Base-by-base conservation (phyloP, 2,113 vertebrate species). In the Neodontobutis hainanensis region DNA sequence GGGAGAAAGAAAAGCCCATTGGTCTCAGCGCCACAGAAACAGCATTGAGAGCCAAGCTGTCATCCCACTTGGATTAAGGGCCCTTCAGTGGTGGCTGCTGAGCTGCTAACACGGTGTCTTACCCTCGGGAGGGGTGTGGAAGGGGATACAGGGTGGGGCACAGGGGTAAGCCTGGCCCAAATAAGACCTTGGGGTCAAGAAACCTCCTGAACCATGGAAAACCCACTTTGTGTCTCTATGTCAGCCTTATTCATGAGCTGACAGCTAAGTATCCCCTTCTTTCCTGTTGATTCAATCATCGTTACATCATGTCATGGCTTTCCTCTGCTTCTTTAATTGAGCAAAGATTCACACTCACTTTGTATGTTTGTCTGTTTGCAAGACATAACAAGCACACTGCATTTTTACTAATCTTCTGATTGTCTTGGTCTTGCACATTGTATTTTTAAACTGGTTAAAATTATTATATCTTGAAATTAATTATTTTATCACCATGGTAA, bases 51-150 rank as follows among this genome's bases (percentile, higher is more conserved):
- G 86, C 86, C 89, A 87, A 90, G 83, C 86, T 91, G 85, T 89
- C 87, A 89, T 88, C 78, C 82, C 80, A 74, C 72, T 83, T 84
- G 89, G 90, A 93, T 93, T 92, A 92, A 90, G 86, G 77, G 63
- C 81, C 82, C 89, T 90, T 90, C 81, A 82, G 66, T 85, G 71
- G 77, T 78, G 77, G 77, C 80, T 83, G 78, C 74, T 64, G 81
- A 73, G 64, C 78, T 59, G 75, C 84, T 75, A 83, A 89, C 80
- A 87, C 69, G 77, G 70, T 85, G 73, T 70, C 75, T 85, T 81
- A 84, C 77, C 84, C 77, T 73, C 27, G 45, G 66, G n/a, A 16
- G 8, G 69, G 71, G 58, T 78, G 75, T 80, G 81, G 80, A 74
- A 75, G 73, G 84, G 77, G 68, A 40, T 38, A 15, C 48, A 61